These are phyloP conservation scores for Urocolius indicus DNA, from an alignment of 2,113 vertebrate genomes.

Conservation along the genomic window DNA sequence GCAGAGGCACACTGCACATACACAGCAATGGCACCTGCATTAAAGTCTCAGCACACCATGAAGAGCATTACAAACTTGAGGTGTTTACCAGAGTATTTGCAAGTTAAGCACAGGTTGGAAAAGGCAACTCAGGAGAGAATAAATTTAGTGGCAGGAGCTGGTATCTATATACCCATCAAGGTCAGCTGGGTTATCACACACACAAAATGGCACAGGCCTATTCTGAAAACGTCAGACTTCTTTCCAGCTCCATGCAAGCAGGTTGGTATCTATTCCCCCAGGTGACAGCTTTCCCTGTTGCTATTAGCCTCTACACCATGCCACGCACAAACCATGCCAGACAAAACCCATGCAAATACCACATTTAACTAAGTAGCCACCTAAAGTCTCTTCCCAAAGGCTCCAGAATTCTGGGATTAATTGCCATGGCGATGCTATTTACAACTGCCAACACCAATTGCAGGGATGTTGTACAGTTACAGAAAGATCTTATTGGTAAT, in stretches of 20 bases:
- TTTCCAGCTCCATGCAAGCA: not conserved
- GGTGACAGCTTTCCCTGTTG: not conserved
- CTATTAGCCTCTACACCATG: not conserved
- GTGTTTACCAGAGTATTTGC: not conserved
- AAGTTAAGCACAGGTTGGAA: not conserved
- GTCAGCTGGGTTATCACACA: not conserved
- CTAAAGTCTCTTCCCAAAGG: conserved; percentile 17
- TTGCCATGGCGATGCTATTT: conserved; percentile 11
- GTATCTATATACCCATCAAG: not conserved
- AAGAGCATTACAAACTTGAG: not conserved
- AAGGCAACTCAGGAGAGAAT: not conserved
- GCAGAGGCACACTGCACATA: not conserved
- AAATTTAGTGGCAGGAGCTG: not conserved
- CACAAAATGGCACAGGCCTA: not conserved
- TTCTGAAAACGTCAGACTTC: not conserved
- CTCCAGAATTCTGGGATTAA: conserved; percentile 41
- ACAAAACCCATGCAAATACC: not conserved
- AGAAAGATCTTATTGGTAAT: not conserved
- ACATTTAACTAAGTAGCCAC: not conserved
- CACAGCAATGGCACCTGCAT: not conserved
- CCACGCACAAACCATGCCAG: rapidly evolving
- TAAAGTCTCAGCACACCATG: not conserved
- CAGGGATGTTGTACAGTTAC: not conserved
- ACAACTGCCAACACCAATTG: conserved; percentile 23
- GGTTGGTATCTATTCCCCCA: not conserved